These are phyloP conservation scores for Podilymbus podiceps DNA, from an alignment of 2,113 vertebrate species.

Conservation along the genomic window DNA sequence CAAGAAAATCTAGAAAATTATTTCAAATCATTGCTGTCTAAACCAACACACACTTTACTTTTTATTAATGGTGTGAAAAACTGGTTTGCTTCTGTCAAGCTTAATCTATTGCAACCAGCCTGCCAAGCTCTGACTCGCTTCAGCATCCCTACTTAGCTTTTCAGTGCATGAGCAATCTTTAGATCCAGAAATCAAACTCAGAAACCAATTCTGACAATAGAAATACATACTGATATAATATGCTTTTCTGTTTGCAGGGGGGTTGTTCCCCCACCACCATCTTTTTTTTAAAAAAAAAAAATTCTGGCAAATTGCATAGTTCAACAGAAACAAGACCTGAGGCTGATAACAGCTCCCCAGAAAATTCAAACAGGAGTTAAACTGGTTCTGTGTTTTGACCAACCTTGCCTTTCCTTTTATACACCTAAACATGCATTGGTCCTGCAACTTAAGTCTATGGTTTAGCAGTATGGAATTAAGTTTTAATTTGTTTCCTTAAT, in stretches of 20 bases:
- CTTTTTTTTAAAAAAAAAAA: not conserved
- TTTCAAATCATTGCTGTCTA: not conserved
- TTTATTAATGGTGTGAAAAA: not conserved
- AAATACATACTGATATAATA: not conserved
- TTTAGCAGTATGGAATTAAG: not conserved
- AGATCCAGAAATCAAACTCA: not conserved
- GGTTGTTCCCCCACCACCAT: not conserved
- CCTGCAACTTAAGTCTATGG: not conserved
- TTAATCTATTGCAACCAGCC: not conserved
- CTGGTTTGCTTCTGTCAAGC: not conserved
- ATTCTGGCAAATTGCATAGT: not conserved
- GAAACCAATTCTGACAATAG: not conserved
- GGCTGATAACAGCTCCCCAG: not conserved
- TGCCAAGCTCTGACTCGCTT: not conserved
- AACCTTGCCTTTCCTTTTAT: not conserved
- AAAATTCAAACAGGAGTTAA: not conserved
- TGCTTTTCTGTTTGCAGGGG: not conserved
- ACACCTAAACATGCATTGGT: not conserved
- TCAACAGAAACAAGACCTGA: not conserved
- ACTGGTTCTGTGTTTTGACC: not conserved
- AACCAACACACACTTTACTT: not conserved
- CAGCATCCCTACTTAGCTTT: not conserved
- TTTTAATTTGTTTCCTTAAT: conserved; percentile 18
- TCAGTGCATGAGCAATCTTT: not conserved
- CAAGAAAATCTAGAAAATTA: not conserved